Conservation (phyloP, 1,140 invertebrate species). For the Drosophila lini region DNA sequence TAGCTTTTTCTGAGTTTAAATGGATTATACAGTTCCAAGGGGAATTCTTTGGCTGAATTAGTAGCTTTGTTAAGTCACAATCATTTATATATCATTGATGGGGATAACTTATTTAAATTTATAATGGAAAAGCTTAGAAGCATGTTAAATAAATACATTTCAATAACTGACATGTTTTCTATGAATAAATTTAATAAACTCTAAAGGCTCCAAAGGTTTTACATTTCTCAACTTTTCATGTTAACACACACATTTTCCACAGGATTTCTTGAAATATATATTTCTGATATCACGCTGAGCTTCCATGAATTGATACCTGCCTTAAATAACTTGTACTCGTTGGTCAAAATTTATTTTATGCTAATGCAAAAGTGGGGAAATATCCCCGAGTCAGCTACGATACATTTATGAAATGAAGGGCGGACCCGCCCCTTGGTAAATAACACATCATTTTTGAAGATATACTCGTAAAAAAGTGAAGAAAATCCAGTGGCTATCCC, state of each 20-base stretch:
- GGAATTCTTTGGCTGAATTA: too few species aligned
- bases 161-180: not conserved
- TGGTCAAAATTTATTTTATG: conserved; percentile 40
- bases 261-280: not conserved
- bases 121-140: not conserved
- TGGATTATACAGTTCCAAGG: too few species aligned
- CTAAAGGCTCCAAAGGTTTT: too few species aligned
- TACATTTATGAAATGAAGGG: conserved; percentile 37
- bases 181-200: conserved; percentile 7
- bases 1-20: too few species aligned
- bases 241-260: not conserved
- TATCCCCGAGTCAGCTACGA: conserved; percentile 33
- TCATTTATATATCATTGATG: not conserved
- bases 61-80: not conserved
- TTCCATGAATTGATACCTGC: conserved; percentile 9
- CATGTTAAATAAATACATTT: not conserved
- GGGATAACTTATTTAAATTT: not conserved
- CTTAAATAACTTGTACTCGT: conserved; percentile 7
- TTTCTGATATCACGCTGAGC: not conserved
- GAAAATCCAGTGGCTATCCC: conserved; percentile 42
- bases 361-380: conserved; percentile 37
- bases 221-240: conserved; percentile 6
- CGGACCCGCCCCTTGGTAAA: conserved; percentile 14
- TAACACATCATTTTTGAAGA: conserved; percentile 34
- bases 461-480: conserved; percentile 19